phyloP scores from a whole-genome alignment of 1,140 invertebrate genomes.

The Acromyrmex echinatior region DNA sequence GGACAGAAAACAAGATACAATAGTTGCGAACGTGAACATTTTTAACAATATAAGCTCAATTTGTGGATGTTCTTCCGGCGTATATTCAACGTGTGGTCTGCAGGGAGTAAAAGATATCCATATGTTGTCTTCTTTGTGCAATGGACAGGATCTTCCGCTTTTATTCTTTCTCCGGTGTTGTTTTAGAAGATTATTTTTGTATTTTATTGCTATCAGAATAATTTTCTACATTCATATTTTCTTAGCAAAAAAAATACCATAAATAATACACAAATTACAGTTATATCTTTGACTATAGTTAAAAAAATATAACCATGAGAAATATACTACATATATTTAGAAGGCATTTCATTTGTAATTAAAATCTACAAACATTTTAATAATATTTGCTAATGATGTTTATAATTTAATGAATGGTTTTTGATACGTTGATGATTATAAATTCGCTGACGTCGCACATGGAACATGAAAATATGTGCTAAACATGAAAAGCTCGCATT shows the following conservation, averaged over 20 bases:
- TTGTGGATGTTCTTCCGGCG: constrained; percentile 36
- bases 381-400: constrained; percentile 42
- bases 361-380: constrained; percentile 18
- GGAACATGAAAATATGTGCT: constrained; percentile 15
- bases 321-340: background rate
- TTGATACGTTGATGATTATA: constrained; percentile 50
- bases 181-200: constrained; percentile 36
- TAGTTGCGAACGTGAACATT: constrained; percentile 15
- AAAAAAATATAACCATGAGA: background rate
- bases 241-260: constrained; percentile 4
- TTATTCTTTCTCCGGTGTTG: constrained; percentile 12
- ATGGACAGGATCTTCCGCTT: background rate
- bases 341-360: background rate
- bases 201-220: constrained; percentile 20
- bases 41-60: constrained; percentile 47
- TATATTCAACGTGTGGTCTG: constrained; percentile 31
- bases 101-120: constrained; percentile 38
- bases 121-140: constrained; percentile 43
- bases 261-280: background rate
- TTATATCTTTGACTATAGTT: background rate
- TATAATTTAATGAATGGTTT: background rate
- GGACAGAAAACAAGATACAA: constrained; percentile 20
- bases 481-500: background rate
- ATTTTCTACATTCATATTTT: background rate
- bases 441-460: background rate